Conservation (phyloP, 2,888 invertebrate genomes). For the Pseudococcus jackbeardsleyi region DNA sequence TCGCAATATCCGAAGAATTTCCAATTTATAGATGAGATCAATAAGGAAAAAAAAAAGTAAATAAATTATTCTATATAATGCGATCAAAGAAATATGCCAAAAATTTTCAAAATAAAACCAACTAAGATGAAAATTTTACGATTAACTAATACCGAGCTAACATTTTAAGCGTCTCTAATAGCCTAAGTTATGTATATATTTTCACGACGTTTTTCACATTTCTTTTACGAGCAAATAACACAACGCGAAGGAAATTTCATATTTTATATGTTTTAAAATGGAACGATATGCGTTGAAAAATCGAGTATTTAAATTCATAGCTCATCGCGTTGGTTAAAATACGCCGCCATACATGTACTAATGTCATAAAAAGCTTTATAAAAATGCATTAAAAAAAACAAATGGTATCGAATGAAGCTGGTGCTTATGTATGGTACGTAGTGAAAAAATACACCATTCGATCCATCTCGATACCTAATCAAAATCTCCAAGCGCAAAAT, state of each 20-base stretch:
- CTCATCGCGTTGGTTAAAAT: not conserved
- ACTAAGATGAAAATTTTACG: slow-evolving; percentile 13
- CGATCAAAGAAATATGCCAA: slow-evolving; percentile 24
- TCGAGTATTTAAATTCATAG: not conserved
- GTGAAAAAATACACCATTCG: not conserved
- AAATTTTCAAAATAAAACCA: slow-evolving; percentile 11
- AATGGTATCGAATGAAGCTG: not conserved
- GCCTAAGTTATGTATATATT: not conserved
- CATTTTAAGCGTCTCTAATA: not conserved
- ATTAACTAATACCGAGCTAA: not conserved
- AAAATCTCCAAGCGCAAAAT: slow-evolving; percentile 2
- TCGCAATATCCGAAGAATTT: not conserved
- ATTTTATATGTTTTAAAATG: not conserved
- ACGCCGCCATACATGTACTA: slow-evolving; percentile 13
- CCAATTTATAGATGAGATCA: slow-evolving; percentile 2
- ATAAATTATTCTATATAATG: not conserved
- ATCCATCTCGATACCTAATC: not conserved
- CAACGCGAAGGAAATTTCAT: not conserved
- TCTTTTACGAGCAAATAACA: not conserved
- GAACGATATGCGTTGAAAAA: not conserved
- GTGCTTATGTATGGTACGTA: slow-evolving; percentile 1
- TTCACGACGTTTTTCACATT: not conserved
- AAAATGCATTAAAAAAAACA: not conserved
- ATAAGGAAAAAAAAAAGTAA: not conserved
- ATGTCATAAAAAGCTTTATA: not conserved